Evolutionary conservation across 2,888 invertebrate species (phyloP).

Genomic region (Dicyrtoma fusca): DNA sequence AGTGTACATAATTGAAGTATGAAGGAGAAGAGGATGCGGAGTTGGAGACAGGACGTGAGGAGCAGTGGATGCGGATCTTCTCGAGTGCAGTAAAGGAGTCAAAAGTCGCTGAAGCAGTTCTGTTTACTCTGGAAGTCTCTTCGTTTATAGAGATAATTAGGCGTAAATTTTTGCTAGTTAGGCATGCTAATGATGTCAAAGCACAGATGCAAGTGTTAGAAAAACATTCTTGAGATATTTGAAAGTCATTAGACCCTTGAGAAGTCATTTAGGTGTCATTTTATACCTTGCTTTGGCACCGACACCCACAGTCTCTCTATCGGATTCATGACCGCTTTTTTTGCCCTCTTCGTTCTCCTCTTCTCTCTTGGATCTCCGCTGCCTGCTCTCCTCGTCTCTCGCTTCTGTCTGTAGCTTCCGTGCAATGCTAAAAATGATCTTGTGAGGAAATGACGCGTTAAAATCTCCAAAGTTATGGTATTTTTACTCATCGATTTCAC

Average conservation of each 20-base stretch:
- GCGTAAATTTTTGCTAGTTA: slow-evolving; percentile 55
- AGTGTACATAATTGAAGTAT: too few species aligned
- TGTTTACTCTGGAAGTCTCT: slow-evolving; percentile 6
- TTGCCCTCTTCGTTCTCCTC: slow-evolving; percentile 8
- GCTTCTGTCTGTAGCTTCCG: background rate
- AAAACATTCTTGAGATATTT: slow-evolving; percentile 53
- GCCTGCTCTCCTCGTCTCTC: slow-evolving; percentile 1
- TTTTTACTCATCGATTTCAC: slow-evolving; percentile 54
- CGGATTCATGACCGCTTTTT: slow-evolving; percentile 11
- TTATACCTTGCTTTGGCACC: slow-evolving; percentile 48
- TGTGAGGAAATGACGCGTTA: slow-evolving; percentile 56
- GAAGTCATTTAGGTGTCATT: slow-evolving; percentile 53
- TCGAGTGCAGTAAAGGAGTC: background rate
- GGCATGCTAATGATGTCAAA: slow-evolving; percentile 56
- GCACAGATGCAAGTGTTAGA: slow-evolving; percentile 53
- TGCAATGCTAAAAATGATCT: slow-evolving; percentile 50
- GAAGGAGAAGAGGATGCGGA: too few species aligned
- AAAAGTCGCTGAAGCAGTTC: background rate
- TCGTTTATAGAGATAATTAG: slow-evolving; percentile 51
- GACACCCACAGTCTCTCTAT: slow-evolving; percentile 34
- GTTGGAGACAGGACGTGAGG: background rate
- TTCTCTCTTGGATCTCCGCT: background rate
- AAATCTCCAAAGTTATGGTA: slow-evolving; percentile 55
- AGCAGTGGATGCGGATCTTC: background rate
- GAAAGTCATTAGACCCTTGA: slow-evolving; percentile 55